Evolutionary conservation across 2,888 invertebrate genomes (phyloP), one percentile per base, ranked within the genome.

Genomic region (Drosophila macrospina): DNA sequence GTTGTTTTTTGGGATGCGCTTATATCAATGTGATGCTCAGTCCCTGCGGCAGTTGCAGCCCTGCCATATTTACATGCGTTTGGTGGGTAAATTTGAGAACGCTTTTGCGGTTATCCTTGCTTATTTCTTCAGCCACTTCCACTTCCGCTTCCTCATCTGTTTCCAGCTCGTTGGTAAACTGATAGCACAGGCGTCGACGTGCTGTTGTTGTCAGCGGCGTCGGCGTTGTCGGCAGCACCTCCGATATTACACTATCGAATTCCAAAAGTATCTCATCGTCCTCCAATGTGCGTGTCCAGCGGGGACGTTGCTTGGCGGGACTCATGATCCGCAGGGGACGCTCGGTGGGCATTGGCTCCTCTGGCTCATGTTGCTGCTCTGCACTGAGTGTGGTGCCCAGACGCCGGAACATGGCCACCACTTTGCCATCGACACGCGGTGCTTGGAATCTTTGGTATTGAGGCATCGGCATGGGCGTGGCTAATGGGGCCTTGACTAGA

Each of bases 201-300:
- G 61, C 71, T 54, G 72, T 51, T 50, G 54, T 69, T 48, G 20
- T 15, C 47, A 32, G 48, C 24, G 75, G 50, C 30, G 47, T 6
- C 15, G 37, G 15, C 42, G 69, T n/a, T 28, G 76, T 37, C 24
- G 34, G 16, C 73, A 92, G 79, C 65, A 92, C 92, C 90, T 92
- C 92, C 86, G 91, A 90, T 76, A 92, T 90, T 70, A 85, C 91
- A 67, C 88, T 86, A 84, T 92, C 89, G 67, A 92, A 92, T 76
- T 92, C 87, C 66, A 92, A 82, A 69, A 92, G 80, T 60, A 92
- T 87, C 74, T 92, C 92, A 78, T 92, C 89, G 11, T 88, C 89
- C 6, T 87, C 89, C 56, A 91, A 69, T 37, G 69, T 64, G 26
- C 91, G 86, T 55, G 86, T 83, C 91, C 91, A 91, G 57, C 80